Base-by-base conservation (phyloP, 2,888 invertebrate species). In the Salticus scenicus region DNA sequence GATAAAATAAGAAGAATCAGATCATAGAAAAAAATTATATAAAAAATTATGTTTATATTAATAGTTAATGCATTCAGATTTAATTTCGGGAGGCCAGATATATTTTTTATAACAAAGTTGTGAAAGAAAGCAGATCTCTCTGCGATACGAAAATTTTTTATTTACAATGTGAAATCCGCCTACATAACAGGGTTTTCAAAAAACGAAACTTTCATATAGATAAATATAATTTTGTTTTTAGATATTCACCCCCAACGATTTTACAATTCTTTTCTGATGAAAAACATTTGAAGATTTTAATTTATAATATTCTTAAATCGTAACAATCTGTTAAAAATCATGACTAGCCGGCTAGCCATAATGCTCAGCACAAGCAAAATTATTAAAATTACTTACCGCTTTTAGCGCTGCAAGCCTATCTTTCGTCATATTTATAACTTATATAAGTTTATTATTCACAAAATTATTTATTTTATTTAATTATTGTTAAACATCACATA, bases 331-430 rank as follows among this genome's bases (percentile, higher is more conserved):
- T 85, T 85, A 69, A 74, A n/a, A 78, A 64, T 79, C 84, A 37
- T 69, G 70, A 79, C 69, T 84, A 85, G 70, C 84, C 84, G 84
- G 84, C 69, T 70, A 74, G 57, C 74, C 73, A 79, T 73, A 71
- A 69, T 37, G 77, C 57, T 33, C 42, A 31, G 72, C 69, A 51
- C 51, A 69, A 63, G 31, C 47, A 33, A 84, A 76, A 77, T 66
- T 66, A 42, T 31, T 42, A 63, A 63, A 64, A 41, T 8, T 57
- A 33, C 88, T 89, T 84, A 89, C 89, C 88, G 89, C 89, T 88
- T 89, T 89, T 42, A 89, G 75, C 14, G 89, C 89, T 75, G 89
- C 89, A 76, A 89, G 86, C 71, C 89, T 88, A 87, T 89, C 89
- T 86, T 89, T 89, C 47, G 89, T 89, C 89, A 89, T 89, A 30